phyloP scores from a whole-genome alignment of 2,888 invertebrate species.

The Hemicrepidius hirtus region DNA sequence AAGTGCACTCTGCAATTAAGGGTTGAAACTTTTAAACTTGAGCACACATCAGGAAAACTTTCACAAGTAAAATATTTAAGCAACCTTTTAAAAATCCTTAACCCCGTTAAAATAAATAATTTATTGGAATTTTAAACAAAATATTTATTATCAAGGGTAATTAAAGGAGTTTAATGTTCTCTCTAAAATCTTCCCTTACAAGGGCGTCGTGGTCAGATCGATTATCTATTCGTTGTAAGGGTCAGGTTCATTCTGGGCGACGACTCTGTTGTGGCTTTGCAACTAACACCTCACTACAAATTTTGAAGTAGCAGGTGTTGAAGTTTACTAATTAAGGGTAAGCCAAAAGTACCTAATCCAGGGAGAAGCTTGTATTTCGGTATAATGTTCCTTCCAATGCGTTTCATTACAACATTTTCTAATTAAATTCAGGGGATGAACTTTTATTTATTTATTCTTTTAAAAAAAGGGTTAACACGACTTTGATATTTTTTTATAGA shows the following conservation, averaged over 20 bases:
- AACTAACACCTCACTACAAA: conserved; percentile 21
- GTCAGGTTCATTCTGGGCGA: conserved; percentile 30
- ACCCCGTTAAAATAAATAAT: too few species aligned
- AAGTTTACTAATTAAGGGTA: conserved; percentile 32
- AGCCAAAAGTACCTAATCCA: conserved; percentile 13
- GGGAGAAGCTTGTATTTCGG: background rate
- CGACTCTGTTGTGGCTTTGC: conserved; percentile 32
- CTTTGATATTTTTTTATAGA: too few species aligned
- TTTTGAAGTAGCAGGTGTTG: conserved; percentile 29
- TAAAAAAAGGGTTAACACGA: too few species aligned
- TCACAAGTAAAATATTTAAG: too few species aligned
- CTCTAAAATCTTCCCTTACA: background rate
- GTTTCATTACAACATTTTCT: too few species aligned
- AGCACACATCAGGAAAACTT: too few species aligned
- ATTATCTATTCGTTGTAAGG: conserved; percentile 32
- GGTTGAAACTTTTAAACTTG: background rate
- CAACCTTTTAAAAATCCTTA: too few species aligned
- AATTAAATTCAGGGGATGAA: too few species aligned
- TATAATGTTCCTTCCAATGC: background rate
- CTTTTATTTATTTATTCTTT: too few species aligned
- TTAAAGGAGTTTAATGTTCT: background rate
- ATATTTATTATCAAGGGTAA: too few species aligned
- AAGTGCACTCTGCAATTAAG: conserved; percentile 18
- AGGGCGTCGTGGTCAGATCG: conserved; percentile 31
- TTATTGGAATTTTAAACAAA: too few species aligned